These are phyloP conservation scores for Chrysotoxum bicinctum DNA, from an alignment of 2,888 invertebrate species.

Conservation along the genomic window DNA sequence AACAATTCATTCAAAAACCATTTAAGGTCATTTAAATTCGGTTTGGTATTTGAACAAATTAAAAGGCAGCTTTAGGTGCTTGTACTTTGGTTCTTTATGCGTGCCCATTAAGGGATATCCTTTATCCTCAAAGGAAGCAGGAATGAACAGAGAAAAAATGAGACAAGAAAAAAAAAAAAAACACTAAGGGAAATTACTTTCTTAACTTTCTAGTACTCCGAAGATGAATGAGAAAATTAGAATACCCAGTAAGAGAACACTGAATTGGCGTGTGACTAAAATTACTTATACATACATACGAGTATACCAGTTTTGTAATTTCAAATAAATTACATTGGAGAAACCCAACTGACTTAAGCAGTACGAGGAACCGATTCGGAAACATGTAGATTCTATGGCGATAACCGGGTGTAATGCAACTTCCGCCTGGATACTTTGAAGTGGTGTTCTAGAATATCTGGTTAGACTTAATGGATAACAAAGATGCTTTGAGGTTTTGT, in stretches of 20 bases:
- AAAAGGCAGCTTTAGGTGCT: not conserved
- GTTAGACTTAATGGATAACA: constrained; percentile 38
- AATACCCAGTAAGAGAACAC: not conserved
- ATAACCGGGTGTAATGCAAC: constrained; percentile 37
- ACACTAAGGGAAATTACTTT: constrained; percentile 6
- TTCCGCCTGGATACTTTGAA: not conserved
- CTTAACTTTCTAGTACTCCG: not conserved
- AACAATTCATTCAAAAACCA: not conserved
- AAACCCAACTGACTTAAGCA: constrained; percentile 5
- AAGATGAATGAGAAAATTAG: not conserved
- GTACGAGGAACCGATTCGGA: constrained; percentile 15
- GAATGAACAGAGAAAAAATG: not conserved
- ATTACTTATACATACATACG: too few species aligned
- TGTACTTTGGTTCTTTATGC: not conserved
- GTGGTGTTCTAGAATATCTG: not conserved
- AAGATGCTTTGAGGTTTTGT: constrained; percentile 34
- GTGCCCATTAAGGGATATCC: constrained; percentile 11
- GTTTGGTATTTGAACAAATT: not conserved
- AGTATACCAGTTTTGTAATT: constrained; percentile 9
- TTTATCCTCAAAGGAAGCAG: not conserved
- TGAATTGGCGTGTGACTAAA: not conserved
- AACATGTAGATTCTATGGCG: constrained; percentile 3
- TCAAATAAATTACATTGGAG: constrained; percentile 39
- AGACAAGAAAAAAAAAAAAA: not conserved
- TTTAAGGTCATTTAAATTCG: not conserved